A percentile compares a stretch with the other conserved stretches of the same genome.
Evolutionary conservation across 2,113 vertebrate species (phyloP).

Genomic region (Tiliqua scincoides): DNA sequence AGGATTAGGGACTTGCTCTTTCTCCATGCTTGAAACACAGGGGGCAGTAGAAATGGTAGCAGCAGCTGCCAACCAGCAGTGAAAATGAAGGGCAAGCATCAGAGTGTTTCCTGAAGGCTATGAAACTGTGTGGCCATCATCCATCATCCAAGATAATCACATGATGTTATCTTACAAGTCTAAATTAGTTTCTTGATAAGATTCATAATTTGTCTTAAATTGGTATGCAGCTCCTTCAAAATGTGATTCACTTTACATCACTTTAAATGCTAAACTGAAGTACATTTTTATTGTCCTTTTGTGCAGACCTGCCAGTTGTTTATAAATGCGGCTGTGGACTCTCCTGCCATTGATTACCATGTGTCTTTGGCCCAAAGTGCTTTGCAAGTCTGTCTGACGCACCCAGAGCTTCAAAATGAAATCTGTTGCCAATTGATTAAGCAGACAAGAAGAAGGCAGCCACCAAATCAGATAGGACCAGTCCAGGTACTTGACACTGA

Average conservation of each 20-base stretch:
- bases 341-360: constrained; percentile 97
- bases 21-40: too few species aligned
- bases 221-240: too few species aligned
- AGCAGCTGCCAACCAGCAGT: too few species aligned
- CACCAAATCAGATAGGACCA: constrained; percentile 85
- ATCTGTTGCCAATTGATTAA: constrained; percentile 97
- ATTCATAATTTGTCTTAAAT: too few species aligned
- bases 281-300: constrained; percentile 41
- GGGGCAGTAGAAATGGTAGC: too few species aligned
- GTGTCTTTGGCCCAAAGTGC: constrained; percentile 97
- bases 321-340: constrained; percentile 95
- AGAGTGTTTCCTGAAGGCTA: too few species aligned
- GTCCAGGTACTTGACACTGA: constrained; percentile 83
- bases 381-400: constrained; percentile 92
- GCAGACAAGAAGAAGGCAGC: constrained; percentile 90
- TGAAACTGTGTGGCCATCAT: too few species aligned
- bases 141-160: too few species aligned
- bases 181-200: too few species aligned
- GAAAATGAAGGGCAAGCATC: too few species aligned
- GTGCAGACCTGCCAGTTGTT: constrained; percentile 96
- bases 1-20: too few species aligned
- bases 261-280: constrained; percentile 26
- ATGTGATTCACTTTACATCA: constrained; percentile 13
- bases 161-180: too few species aligned
- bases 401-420: constrained; percentile 96